Base-by-base conservation (phyloP, 2,888 invertebrate genomes). In the Tenthredo mesomela region DNA sequence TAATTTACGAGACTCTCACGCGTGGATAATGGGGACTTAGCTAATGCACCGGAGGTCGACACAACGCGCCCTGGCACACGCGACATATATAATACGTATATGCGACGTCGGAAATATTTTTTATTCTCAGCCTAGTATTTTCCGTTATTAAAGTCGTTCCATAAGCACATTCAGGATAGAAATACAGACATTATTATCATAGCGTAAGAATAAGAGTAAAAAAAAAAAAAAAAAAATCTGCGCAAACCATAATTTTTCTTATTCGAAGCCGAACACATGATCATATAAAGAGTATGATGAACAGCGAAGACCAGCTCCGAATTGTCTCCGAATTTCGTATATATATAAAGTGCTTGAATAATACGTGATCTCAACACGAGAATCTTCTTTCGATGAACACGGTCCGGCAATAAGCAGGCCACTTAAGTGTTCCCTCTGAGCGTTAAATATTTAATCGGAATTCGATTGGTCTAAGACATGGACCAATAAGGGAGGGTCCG, bases 1-100 rank as follows among this genome's bases (percentile, higher is more conserved):
- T 93, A 92, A 93, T 93, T 93, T 93, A 92, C 89, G 91, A 90
- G 90, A 91, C 92, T 92, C 90, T 91, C 92, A 91, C 91, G 91
- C 93, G 92, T 93, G 91, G 92, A 92, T 93, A 93, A 93, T 93
- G 92, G 93, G 89, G 90, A 91, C 89, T 91, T 90, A 90, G 91
- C 92, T 93, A 93, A 93, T 93, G 92, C 92, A 92, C 92, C 91
- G 82, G 65, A 82, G 82, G 65, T 67, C 67, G 82, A 67, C 67
- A 67, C 47, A 43, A 67, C 82, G 82, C 61, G 80, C 43, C 29
- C 25, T 21, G 67, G 82, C 47, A 82, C 61, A 78, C 78, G 78
- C 78, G 78, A 78, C 50, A 78, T 54, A 78, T 58, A 78, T 61
- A 78, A 37, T n/a, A 43, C 54, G 25, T 33, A 54, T 47, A 77